A percentile compares a stretch with the other conserved stretches of the same genome.
phyloP scores from a whole-genome alignment of 2,888 invertebrate genomes.

The Nemotelus pantherinus region DNA sequence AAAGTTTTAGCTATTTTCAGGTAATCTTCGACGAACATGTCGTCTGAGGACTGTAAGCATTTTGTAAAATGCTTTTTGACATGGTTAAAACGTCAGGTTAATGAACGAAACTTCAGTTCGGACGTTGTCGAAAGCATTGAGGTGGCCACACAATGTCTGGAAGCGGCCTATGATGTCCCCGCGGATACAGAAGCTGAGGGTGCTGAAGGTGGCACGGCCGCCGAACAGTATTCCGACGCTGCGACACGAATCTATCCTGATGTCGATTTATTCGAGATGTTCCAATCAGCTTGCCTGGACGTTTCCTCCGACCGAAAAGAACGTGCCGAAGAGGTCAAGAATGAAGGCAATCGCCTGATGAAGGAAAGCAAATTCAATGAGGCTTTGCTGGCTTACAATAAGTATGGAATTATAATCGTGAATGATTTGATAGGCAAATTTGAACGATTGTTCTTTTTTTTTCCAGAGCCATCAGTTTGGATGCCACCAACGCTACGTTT shows the following conservation, averaged over 20 bases:
- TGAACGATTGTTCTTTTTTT: not conserved
- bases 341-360: conserved; percentile 90
- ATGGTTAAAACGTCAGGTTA: conserved; percentile 61
- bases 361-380: conserved; percentile 81
- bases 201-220: not conserved
- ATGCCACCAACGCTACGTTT: conserved; percentile 90
- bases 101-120: conserved; percentile 56
- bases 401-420: conserved; percentile 24
- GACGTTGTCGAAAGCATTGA: conserved; percentile 70
- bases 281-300: conserved; percentile 62
- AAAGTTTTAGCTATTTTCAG: not conserved
- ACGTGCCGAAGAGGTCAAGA: conserved; percentile 86
- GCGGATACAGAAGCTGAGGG: conserved; percentile 12
- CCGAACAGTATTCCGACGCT: not conserved
- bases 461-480: conserved; percentile 83
- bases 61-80: conserved; percentile 62
- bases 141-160: conserved; percentile 94
- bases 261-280: conserved; percentile 66
- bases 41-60: conserved; percentile 17
- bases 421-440: not conserved
- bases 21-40: not conserved
- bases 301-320: conserved; percentile 68
- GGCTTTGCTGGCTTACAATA: conserved; percentile 83
- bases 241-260: conserved; percentile 35
- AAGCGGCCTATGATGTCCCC: conserved; percentile 79